Base-by-base conservation (phyloP, 2,797 vertebrate genomes). In the Oreortyx pictus region DNA sequence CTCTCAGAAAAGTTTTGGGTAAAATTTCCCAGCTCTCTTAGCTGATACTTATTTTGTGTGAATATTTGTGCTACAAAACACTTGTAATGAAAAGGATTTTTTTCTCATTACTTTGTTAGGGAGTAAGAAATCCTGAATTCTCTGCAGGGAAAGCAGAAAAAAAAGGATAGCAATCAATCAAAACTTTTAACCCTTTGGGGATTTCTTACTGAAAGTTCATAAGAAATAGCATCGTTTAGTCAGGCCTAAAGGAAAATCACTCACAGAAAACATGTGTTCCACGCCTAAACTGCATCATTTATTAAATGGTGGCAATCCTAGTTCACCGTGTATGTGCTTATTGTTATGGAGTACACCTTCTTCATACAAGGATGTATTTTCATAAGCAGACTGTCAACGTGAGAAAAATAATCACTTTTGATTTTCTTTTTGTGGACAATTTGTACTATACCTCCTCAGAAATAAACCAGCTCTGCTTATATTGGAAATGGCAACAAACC, bases 251-350 rank as follows among this genome's bases (percentile, higher is more conserved):
- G 39, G 57, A 82, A 81, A 93, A 68, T 70, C 39, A 54, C 20
- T 76, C 52, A 65, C 52, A 88, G 10, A 81, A 87, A 93, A 86
- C 70, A 31, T 29, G 86, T 27, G 47, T 61, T 86, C 56, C 50
- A 67, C 29, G 22, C 66, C 60, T 60, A 82, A 79, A 78, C 27
- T 14, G 0, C 72, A 89, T 37, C 56, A 59, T 79, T 92, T 77
- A 87, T 91, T 89, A 89, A 92, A 90, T 29, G 23, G 44, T 82
- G 54, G 77, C 47, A 91, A 49, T 43, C 35, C 14, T 12, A 79
- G 37, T 16, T 82, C 33, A 17, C 37, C 50, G 64, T 19, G 39
- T n/a, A 33, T 70, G 29, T 68, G 27, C 74, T 86, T 79, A 41
- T 82, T 86, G 81, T 80, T 62, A 37, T 13, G 43, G 75, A 56